Evolutionary conservation across 2,888 invertebrate genomes (phyloP), one percentile per base, ranked within the genome.

Genomic region (Leptarthrus brevirostris): DNA sequence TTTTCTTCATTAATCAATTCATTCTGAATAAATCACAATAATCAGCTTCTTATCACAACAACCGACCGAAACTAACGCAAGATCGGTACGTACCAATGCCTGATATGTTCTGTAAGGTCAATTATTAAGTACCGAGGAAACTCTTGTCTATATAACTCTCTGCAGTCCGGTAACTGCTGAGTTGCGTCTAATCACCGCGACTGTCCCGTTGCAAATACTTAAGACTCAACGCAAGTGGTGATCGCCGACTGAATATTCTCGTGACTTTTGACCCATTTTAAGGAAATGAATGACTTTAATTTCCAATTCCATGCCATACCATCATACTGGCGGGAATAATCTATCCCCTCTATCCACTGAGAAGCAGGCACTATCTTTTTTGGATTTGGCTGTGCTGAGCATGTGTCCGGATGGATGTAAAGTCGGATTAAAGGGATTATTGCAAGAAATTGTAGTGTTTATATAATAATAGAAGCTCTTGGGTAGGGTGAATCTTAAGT

Each of bases 261-360:
- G 36, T 34, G 83, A 83, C 84, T 84, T 84, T 84, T 84, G 84
- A 83, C 83, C 84, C 81, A 84, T 84, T 84, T 84, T 80, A 80
- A 80, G 80, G 79, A 81, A 83, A 80, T 81, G 81, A 30, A 69
- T 52, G 52, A 47, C 52, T 69, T 69, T 34, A 52, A 69, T 69
- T 69, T 69, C 69, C 52, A 52, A 69, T 69, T 49, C 52, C 52
- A 30, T 52, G 26, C 14, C 54, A 24, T 18, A 52, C 12, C 16
- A 22, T 14, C 52, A n/a, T n/a, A 18, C 26, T 54, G 18, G 24
- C 54, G 54, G 18, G 14, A 6, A 54, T 54, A n/a, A 8, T n/a
- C 54, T 54, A 54, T 54, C 54, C 40, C 36, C 22, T 22, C 40
- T n/a, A 64, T 36, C n/a, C 22, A 22, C 61, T 8, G 61, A 22